Evolutionary conservation across 1,140 invertebrate genomes (phyloP).

Genomic region (Drosophila lini): DNA sequence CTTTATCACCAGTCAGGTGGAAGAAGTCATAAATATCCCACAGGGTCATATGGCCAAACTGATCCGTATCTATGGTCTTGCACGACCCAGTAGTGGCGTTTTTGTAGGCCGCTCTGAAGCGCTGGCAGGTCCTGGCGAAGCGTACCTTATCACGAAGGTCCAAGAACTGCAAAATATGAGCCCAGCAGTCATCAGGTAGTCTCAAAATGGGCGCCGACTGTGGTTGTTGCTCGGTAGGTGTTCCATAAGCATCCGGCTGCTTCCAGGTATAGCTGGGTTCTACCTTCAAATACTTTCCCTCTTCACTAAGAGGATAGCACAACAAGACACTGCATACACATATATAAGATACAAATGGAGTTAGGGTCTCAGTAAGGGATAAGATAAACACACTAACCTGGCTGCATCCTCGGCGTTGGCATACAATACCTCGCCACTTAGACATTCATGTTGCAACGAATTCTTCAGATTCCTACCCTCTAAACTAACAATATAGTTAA

Average conservation of each 20-base stretch:
- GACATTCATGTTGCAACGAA: neutral
- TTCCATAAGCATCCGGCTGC: conserved; percentile 49
- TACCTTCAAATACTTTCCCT: conserved; percentile 4
- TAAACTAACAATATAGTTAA: too few species aligned
- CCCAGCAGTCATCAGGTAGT: conserved; percentile 47
- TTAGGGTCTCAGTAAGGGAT: neutral
- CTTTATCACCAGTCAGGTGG: conserved; percentile 33
- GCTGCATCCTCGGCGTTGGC: conserved; percentile 38
- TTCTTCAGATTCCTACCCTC: too few species aligned
- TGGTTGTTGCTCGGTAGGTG: neutral
- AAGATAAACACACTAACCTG: conserved; percentile 34
- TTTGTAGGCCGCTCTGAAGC: conserved; percentile 32
- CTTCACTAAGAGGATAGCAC: conserved; percentile 11
- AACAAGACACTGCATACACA: conserved; percentile 12
- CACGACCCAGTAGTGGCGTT: conserved; percentile 5
- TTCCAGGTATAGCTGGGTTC: conserved; percentile 65
- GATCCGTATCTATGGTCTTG: conserved; percentile 6
- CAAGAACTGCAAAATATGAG: conserved; percentile 15
- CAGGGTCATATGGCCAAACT: conserved; percentile 36
- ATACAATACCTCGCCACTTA: conserved; percentile 41
- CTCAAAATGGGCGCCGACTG: conserved; percentile 17
- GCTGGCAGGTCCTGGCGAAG: conserved; percentile 45
- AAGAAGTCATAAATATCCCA: conserved; percentile 67
- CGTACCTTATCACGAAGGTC: conserved; percentile 33
- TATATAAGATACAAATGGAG: neutral